phyloP scores from a whole-genome alignment of 2,797 vertebrate genomes.

The Halcyon badia region DNA sequence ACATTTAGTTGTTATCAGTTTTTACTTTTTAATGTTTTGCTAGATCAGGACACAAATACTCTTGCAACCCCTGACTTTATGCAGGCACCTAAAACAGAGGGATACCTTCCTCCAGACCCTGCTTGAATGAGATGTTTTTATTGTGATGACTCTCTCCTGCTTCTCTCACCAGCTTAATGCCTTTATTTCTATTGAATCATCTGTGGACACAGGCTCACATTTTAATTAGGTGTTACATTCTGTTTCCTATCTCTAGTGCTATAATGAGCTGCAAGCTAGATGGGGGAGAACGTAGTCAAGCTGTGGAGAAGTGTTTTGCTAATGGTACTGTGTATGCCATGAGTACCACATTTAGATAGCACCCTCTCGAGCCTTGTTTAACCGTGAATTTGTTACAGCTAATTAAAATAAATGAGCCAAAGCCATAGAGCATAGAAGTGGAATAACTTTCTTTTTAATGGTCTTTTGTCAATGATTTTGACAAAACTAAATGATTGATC shows the following conservation, averaged over 20 bases:
- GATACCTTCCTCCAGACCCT: background rate
- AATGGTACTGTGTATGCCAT: conserved; percentile 32
- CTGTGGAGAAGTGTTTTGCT: conserved; percentile 59
- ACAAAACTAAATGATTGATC: conserved; percentile 51
- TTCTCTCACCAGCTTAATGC: conserved; percentile 15
- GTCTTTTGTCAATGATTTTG: conserved; percentile 41
- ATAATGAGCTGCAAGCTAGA: conserved; percentile 56
- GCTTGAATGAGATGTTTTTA: conserved; percentile 15
- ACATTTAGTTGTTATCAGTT: background rate
- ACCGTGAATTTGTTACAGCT: conserved; percentile 58
- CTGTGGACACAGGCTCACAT: conserved; percentile 44
- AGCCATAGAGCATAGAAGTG: background rate
- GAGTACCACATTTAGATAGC: conserved; percentile 49
- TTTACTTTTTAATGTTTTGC: background rate
- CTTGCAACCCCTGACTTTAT: background rate
- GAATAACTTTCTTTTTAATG: conserved; percentile 39
- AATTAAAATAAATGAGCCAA: conserved; percentile 69
- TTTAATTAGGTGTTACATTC: conserved; percentile 67
- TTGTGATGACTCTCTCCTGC: conserved; percentile 8
- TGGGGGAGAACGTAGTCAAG: conserved; percentile 45
- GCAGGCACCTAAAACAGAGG: background rate
- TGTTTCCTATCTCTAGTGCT: conserved; percentile 38
- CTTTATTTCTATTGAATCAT: conserved; percentile 50
- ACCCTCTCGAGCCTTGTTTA: conserved; percentile 61
- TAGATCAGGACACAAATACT: background rate